A percentile compares a stretch with the other conserved stretches of the same genome.
Conservation (phyloP, 2,888 invertebrate genomes). For the Abrostola triplasia region DNA sequence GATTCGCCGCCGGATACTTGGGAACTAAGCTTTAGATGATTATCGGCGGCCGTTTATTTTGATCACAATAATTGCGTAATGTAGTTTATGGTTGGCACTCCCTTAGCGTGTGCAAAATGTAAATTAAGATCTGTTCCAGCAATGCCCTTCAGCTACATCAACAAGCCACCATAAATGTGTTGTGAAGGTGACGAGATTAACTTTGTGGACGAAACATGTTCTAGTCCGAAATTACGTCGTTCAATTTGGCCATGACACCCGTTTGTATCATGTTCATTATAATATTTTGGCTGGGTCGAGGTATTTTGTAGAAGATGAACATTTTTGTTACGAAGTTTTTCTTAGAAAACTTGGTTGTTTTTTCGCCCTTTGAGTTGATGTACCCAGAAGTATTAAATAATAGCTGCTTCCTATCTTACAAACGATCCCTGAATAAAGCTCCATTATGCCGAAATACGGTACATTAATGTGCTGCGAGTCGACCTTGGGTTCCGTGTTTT, state of each 20-base stretch:
- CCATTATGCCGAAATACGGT: conserved; percentile 50
- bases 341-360: conserved; percentile 47
- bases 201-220: conserved; percentile 40
- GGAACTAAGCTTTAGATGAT: conserved; percentile 16
- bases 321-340: conserved; percentile 41
- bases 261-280: conserved; percentile 41
- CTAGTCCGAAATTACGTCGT: conserved; percentile 35
- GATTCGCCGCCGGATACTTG: conserved; percentile 1
- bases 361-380: conserved; percentile 42
- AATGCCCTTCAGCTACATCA: conserved; percentile 31
- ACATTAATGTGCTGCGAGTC: conserved; percentile 52
- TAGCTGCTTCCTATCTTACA: conserved; percentile 58
- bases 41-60: conserved; percentile 57
- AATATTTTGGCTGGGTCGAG: conserved; percentile 53
- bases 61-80: conserved; percentile 69
- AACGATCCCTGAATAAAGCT: conserved; percentile 60
- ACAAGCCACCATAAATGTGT: conserved; percentile 32
- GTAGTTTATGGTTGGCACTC: conserved; percentile 64
- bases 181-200: conserved; percentile 41
- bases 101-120: conserved; percentile 69
- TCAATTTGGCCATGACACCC: conserved; percentile 28
- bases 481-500: conserved; percentile 53
- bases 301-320: conserved; percentile 34
- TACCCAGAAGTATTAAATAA: background rate
- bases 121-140: conserved; percentile 56